Base-by-base conservation (phyloP, 2,888 invertebrate species). In the Caradrina clavipalpis region DNA sequence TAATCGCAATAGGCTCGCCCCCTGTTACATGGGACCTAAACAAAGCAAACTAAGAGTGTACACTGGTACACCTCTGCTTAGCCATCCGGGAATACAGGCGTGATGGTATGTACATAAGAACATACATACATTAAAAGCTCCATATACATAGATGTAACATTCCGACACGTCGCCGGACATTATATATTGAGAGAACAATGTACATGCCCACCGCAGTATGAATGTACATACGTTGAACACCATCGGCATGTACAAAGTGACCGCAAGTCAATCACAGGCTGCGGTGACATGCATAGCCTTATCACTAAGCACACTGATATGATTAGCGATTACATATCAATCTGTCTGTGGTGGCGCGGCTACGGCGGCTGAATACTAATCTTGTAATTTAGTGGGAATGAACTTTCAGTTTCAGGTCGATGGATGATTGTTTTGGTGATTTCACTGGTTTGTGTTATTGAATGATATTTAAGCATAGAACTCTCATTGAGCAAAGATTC, bases 261-360 rank as follows among this genome's bases (percentile, higher is more conserved):
- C 87, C 87, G 57, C 88, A 86, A 79, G 78, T 86, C 88, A 82
- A 87, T 88, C 88, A 84, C 78, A 82, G 69, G 67, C 50, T 78
- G 87, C 64, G 87, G 87, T 85, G 54, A 35, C 64, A 26, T 78
- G 78, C 73, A 73, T 76, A 77, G 22, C 66, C 53, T 69, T 78
- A 81, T 79, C 65, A 78, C 49, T 69, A 56, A 51, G 51, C 68
- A 26, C 39, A 26, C 64, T 67, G 71, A 72, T 82, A 75, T 61
- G 54, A 65, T 81, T 72, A 73, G 47, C n/a, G 66, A 78, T 81
- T 81, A 78, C 35, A 55, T 57, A 65, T 70, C 61, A 59, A 76
- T 68, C 65, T 19, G 13, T 51, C 47, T 58, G 50, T 17, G 42
- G 42, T n/a, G 49, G 0, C 21, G 8, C 59, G 50, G 2, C n/a